Conservation (phyloP, 2,113 vertebrate species). For the Labeo rohita region DNA sequence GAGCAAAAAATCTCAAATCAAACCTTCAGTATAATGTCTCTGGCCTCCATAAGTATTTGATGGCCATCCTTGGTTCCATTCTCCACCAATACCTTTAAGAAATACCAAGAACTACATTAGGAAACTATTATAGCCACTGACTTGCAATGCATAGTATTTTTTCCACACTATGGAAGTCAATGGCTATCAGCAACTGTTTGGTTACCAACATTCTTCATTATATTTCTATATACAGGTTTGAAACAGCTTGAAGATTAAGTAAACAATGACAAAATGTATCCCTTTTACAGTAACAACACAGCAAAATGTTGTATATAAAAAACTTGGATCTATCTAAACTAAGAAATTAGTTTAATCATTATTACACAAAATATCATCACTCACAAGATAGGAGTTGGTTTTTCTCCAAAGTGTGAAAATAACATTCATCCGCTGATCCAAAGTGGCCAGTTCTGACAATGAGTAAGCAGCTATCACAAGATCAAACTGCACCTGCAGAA, state of each 20-base stretch:
- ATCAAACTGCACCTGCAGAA: constrained; percentile 83
- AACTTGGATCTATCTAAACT: neutral
- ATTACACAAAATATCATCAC: constrained; percentile 45
- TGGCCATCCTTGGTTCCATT: constrained; percentile 88
- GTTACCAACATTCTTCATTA: neutral
- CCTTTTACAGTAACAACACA: neutral
- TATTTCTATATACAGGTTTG: neutral
- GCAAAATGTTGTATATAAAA: neutral
- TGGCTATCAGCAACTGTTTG: neutral
- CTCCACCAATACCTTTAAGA: constrained; percentile 83
- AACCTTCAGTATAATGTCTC: constrained; percentile 79
- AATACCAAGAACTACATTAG: neutral
- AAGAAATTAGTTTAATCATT: neutral
- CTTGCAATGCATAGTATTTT: too few species aligned
- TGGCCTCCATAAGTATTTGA: constrained; percentile 87
- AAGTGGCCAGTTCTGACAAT: constrained; percentile 79
- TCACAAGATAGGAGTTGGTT: constrained; percentile 83
- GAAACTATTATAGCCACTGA: neutral
- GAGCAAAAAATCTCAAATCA: neutral
- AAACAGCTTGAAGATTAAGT: neutral
- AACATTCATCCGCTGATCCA: constrained; percentile 66
- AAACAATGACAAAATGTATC: neutral
- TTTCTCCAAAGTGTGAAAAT: constrained; percentile 87
- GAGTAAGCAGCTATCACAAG: constrained; percentile 83
- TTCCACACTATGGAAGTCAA: too few species aligned